Evolutionary conservation across 1,140 invertebrate species (phyloP), one percentile per base, ranked within the genome.

Genomic region (Orius insidiosus): DNA sequence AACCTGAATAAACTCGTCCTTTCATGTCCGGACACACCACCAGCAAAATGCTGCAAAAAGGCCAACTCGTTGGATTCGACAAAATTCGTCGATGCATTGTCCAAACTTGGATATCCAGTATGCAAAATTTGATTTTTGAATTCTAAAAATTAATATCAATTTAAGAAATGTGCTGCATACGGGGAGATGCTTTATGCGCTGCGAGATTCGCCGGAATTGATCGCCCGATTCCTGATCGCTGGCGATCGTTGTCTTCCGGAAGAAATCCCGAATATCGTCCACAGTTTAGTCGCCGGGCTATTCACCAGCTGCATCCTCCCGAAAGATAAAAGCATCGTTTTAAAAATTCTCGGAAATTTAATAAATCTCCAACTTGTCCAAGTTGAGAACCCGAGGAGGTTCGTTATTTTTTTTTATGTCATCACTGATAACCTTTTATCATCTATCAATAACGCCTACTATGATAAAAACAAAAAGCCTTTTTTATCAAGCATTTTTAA

Each of bases 11-110:
- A 74, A 50, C 62, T 95, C 48, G 76, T 92, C 39, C 68, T 81
- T 11, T 75, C 79, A 5, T 68, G 74, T 49, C 75, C 75, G 30
- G 81, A 85, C 56, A 74, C 74, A 31, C 74, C 80, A 30, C 78
- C 80, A 1, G 69, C 76, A 43, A 67, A 72, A 30, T 86, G 79
- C 57, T 86, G 82, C 59, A 74, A 78, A 47, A 68, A 74, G 53
- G 80, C 85, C 5, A 85, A 81, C 60, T 63, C 71, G 35, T 67
- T 93, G 15, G 80, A 88, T 53, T 75, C 74, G 55, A 76, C 80
- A 2, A 72, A 75, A 41, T 95, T 96, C 63, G 66, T 90, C 32
- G 86, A 95, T 62, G 84, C 78, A 18, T 86, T 89, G 59, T 87
- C 89, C 64, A 74, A 78, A 39, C 63, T 94, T 43, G 77, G 78